These are phyloP conservation scores for Xenopus petersii DNA, from an alignment of 2,797 vertebrate genomes.

Conservation along the genomic window DNA sequence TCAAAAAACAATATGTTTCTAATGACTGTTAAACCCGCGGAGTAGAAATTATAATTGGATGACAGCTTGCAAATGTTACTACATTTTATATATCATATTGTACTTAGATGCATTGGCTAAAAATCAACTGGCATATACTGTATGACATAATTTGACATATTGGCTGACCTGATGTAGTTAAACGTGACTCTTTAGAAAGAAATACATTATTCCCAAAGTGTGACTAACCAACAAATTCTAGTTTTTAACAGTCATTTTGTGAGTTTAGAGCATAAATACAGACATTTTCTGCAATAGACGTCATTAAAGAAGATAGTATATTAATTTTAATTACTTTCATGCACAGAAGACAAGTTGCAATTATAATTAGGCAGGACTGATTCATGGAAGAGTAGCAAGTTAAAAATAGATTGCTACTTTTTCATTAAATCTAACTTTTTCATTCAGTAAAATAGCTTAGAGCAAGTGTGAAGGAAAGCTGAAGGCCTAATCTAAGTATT, in stretches of 20 bases:
- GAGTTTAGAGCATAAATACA: background rate
- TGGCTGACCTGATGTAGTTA: background rate
- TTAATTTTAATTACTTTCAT: constrained; percentile 32
- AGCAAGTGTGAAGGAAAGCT: constrained; percentile 15
- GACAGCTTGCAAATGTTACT: constrained; percentile 1
- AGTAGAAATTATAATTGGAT: constrained; percentile 3
- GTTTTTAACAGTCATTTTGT: background rate
- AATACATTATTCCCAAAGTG: background rate
- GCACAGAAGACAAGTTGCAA: constrained; percentile 16
- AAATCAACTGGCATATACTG: background rate
- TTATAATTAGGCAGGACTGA: constrained; percentile 26
- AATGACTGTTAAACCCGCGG: constrained; percentile 1
- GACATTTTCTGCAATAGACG: constrained; percentile 4
- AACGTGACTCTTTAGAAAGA: background rate
- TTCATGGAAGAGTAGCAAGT: constrained; percentile 24
- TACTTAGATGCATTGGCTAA: background rate
- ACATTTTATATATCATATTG: background rate
- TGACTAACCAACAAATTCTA: constrained; percentile 10
- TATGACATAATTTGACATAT: background rate
- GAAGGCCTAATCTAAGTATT: constrained; percentile 34
- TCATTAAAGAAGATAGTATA: constrained; percentile 1
- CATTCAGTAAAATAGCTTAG: constrained; percentile 23
- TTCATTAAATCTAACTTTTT: constrained; percentile 41
- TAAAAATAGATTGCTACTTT: constrained; percentile 30
- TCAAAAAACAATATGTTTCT: constrained; percentile 2